A percentile compares a stretch with the other conserved stretches of the same genome.
phyloP scores from a whole-genome alignment of 2,888 invertebrate genomes.

The Dryocosmus kuriphilus region DNA sequence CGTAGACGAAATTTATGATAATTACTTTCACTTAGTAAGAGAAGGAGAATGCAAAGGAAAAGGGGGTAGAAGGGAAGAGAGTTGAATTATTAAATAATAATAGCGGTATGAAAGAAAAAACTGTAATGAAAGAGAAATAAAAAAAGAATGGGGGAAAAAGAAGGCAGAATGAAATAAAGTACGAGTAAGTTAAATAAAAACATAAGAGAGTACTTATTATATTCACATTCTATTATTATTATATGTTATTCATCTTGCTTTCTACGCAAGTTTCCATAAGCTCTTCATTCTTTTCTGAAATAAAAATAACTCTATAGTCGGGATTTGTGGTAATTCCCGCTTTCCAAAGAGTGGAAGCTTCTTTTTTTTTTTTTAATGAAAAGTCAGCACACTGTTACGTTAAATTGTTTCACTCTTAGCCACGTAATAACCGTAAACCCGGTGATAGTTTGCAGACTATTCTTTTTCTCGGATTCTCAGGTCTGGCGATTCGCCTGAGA shows the following conservation, averaged over 20 bases:
- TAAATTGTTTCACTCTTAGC: slow-evolving; percentile 50
- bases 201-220: not conserved
- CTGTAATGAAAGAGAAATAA: not conserved
- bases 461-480: not conserved
- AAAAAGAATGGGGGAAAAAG: not conserved
- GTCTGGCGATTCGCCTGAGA: not conserved
- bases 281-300: not conserved
- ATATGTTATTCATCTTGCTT: too few species aligned
- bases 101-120: not conserved
- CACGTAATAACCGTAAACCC: slow-evolving; percentile 55
- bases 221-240: not conserved
- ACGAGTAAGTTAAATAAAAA: not conserved
- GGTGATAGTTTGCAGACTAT: slow-evolving; percentile 41
- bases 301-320: not conserved
- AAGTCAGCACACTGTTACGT: slow-evolving; percentile 28
- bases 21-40: not conserved
- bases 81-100: not conserved
- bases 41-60: too few species aligned
- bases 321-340: not conserved
- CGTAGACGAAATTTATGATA: not conserved
- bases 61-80: not conserved
- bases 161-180: not conserved
- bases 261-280: not conserved
- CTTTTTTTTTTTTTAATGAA: too few species aligned
- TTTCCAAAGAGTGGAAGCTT: not conserved